Base-by-base conservation (phyloP, 2,113 vertebrate species). In the Caranx ignobilis region DNA sequence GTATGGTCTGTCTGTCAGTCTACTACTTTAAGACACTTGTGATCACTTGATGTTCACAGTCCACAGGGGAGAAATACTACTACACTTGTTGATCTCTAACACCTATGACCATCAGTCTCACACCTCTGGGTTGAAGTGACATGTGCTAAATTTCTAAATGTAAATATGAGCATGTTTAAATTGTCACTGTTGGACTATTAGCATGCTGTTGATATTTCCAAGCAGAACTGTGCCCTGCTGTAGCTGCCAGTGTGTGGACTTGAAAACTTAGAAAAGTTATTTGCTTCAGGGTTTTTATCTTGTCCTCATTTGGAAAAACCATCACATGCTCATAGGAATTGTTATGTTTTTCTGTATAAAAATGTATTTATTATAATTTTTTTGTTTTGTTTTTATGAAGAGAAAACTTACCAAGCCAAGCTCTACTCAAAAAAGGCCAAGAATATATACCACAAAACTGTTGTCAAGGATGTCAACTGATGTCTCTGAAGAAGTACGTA, bases 321-420 rank as follows among this genome's bases (percentile, higher is more conserved):
- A 1, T n/a, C n/a, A 66, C 43, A 16, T 66, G 35, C 52, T 63
- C 61, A 62, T 18, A 59, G 8, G 11, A 75, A 75, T 3, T 18
- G 10, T 43, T 72, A 13, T 71, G 9, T 47, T 59, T 67, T 59
- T 65, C n/a, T 76, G 18, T 43, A 8, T 37, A 43, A 63, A 8
- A 66, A 39, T 5, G 43, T 26, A 26, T 26, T 26, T 26, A 26
- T 26, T 26, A 26, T 26, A 26, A 26, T 26, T 18, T 77, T 37
- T 37, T 8, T 37, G 37, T 37, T 39, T 39, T 41, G 1, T 26
- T 26, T 32, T 3, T 45, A 16, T 59, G 13, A 57, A 75, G 67
- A 48, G 18, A 56, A 32, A 41, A 41, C 1, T 2, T 18, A 41
- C 6, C 52, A 37, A 69, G 3, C n/a, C 4, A 37, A 54, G 67